These are phyloP conservation scores for Gambusia affinis DNA, from an alignment of 2,113 vertebrate genomes.

Conservation along the genomic window DNA sequence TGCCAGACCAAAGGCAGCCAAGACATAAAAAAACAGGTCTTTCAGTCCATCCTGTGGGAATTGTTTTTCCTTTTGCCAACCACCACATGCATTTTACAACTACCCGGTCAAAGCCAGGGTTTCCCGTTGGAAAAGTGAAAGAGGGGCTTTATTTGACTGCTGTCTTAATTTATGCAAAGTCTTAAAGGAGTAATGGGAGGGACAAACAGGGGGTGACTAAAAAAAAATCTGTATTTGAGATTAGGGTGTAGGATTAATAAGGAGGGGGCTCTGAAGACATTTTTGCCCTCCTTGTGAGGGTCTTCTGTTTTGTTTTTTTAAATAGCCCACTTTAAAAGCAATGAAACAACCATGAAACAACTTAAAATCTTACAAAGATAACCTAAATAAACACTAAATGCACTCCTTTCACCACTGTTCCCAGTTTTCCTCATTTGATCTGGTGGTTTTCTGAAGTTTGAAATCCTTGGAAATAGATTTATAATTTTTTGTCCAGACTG, in stretches of 20 bases:
- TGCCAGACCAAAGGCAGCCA: constrained; percentile 62
- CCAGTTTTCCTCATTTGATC: not conserved
- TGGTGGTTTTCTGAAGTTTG: not conserved
- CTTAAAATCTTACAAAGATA: not conserved
- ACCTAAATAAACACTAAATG: not conserved
- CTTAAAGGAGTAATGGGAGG: constrained; percentile 17
- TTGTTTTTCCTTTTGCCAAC: constrained; percentile 55
- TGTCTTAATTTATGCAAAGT: constrained; percentile 60
- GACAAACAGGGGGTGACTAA: not conserved
- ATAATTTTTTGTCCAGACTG: not conserved
- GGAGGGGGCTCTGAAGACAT: not conserved
- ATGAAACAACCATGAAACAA: not conserved
- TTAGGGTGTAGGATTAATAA: constrained; percentile 19
- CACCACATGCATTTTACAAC: constrained; percentile 56
- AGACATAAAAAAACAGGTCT: constrained; percentile 58
- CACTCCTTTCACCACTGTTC: not conserved
- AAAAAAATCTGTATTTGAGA: constrained; percentile 24
- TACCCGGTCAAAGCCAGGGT: constrained; percentile 56
- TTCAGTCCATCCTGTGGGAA: constrained; percentile 58
- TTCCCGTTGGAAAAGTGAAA: constrained; percentile 53
- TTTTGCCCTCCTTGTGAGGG: not conserved
- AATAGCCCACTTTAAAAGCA: not conserved
- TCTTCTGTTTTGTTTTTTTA: not conserved
- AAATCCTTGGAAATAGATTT: not conserved
- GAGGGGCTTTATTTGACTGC: constrained; percentile 46